Conservation (phyloP, 2,113 vertebrate species). For the Cygnus atratus region DNA sequence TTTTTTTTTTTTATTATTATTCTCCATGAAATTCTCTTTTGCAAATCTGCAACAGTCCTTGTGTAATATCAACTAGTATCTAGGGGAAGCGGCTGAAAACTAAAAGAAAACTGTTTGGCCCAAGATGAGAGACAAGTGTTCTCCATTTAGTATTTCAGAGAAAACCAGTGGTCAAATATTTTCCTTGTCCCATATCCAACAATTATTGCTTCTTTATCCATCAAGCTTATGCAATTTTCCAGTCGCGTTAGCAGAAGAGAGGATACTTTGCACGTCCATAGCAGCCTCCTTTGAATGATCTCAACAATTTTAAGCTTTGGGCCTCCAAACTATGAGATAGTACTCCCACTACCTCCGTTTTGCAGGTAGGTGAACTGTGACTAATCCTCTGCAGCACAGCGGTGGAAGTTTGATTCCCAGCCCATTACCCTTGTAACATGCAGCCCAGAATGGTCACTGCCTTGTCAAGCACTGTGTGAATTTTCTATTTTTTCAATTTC, state of each 20-base stretch:
- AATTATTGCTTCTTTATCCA: slow-evolving; percentile 50
- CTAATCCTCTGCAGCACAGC: slow-evolving; percentile 51
- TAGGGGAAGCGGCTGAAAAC: not conserved
- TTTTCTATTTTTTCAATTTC: slow-evolving; percentile 3
- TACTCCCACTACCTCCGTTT: slow-evolving; percentile 23
- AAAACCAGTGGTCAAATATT: slow-evolving; percentile 53
- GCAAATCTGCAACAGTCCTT: not conserved
- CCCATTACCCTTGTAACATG: not conserved
- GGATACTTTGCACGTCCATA: not conserved
- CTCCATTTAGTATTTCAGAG: slow-evolving; percentile 16
- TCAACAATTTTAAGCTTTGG: slow-evolving; percentile 13
- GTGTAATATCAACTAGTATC: not conserved
- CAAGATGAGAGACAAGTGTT: not conserved
- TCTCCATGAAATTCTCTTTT: not conserved
- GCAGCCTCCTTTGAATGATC: not conserved
- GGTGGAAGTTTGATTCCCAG: slow-evolving; percentile 32
- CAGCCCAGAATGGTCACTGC: slow-evolving; percentile 27
- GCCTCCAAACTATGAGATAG: not conserved
- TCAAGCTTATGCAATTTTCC: slow-evolving; percentile 41
- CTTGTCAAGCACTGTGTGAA: not conserved
- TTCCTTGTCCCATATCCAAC: slow-evolving; percentile 20
- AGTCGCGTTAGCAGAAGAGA: slow-evolving; percentile 11
- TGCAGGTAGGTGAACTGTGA: slow-evolving; percentile 48
- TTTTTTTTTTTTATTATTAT: not conserved
- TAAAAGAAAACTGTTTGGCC: not conserved